These are phyloP conservation scores for Spodoptera litura DNA, from an alignment of 1,140 invertebrate genomes.

Conservation along the genomic window DNA sequence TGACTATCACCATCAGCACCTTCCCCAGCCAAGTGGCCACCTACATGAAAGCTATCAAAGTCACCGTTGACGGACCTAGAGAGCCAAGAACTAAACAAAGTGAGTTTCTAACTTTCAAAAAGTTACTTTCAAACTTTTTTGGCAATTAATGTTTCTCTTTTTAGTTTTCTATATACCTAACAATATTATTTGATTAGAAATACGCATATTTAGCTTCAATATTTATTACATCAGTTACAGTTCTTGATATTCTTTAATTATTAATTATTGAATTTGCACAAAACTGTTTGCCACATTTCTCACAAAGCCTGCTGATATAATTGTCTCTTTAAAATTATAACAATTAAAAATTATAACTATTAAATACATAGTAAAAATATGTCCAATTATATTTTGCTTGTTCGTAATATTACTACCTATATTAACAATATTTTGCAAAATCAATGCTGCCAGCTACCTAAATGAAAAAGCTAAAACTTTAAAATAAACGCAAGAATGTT, in stretches of 20 bases:
- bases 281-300: too few relatives aligned
- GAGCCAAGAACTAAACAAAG: conserved; percentile 98
- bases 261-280: too few relatives aligned
- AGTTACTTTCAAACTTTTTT: conserved; percentile 43
- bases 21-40: conserved; percentile 97
- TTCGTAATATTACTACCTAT: neutral
- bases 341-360: too few relatives aligned
- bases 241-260: neutral
- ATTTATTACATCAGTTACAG: neutral
- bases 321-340: too few relatives aligned
- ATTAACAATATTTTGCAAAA: neutral
- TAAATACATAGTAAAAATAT: neutral
- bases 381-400: neutral
- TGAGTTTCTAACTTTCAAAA: conserved; percentile 88
- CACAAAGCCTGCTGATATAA: too few relatives aligned
- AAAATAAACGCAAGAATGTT: too few relatives aligned
- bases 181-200: neutral
- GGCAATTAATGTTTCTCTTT: neutral
- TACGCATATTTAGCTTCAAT: neutral
- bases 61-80: conserved; percentile 99
- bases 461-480: too few relatives aligned
- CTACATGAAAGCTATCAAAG: conserved; percentile 99
- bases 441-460: too few relatives aligned
- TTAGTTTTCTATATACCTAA: neutral
- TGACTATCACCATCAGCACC: conserved; percentile 97